A percentile compares a stretch with the other conserved stretches of the same genome.
Evolutionary conservation across 2,888 invertebrate species (phyloP).

Genomic region (Drosophila mercatorum): DNA sequence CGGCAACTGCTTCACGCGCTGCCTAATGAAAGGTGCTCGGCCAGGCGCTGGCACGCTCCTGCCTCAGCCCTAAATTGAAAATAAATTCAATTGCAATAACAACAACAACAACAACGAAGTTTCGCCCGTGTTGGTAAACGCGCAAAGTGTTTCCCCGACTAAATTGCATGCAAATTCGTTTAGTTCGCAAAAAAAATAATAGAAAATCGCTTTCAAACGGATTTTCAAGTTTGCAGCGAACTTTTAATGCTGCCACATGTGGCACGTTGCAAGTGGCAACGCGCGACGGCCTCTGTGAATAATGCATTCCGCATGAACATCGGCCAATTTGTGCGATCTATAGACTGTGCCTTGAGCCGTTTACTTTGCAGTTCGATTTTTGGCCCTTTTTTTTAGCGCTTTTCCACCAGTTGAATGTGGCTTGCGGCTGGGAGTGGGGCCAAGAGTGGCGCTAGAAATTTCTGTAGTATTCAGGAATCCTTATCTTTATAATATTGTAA

Average conservation of each 20-base stretch:
- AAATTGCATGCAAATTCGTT: slow-evolving; percentile 75
- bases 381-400: neutral
- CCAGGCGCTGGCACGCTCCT: slow-evolving; percentile 13
- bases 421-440: neutral
- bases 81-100: slow-evolving; percentile 72
- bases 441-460: neutral
- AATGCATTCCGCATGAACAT: slow-evolving; percentile 14
- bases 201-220: slow-evolving; percentile 22
- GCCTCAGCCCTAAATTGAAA: slow-evolving; percentile 72
- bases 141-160: slow-evolving; percentile 51
- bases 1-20: slow-evolving; percentile 37
- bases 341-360: neutral
- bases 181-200: slow-evolving; percentile 32
- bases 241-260: slow-evolving; percentile 19
- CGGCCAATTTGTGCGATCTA: neutral
- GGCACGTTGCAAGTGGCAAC: slow-evolving; percentile 9
- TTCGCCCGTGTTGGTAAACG: slow-evolving; percentile 25
- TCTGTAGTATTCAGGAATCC: neutral
- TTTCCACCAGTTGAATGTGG: slow-evolving; percentile 49
- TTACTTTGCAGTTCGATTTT: neutral
- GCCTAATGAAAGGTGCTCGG: slow-evolving; percentile 66
- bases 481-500: too few species aligned
- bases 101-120: slow-evolving; percentile 24
- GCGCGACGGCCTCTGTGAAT: slow-evolving; percentile 2
- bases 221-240: slow-evolving; percentile 9